Evolutionary conservation across 2,888 invertebrate species (phyloP).

Genomic region (Xanthorhoe designata): DNA sequence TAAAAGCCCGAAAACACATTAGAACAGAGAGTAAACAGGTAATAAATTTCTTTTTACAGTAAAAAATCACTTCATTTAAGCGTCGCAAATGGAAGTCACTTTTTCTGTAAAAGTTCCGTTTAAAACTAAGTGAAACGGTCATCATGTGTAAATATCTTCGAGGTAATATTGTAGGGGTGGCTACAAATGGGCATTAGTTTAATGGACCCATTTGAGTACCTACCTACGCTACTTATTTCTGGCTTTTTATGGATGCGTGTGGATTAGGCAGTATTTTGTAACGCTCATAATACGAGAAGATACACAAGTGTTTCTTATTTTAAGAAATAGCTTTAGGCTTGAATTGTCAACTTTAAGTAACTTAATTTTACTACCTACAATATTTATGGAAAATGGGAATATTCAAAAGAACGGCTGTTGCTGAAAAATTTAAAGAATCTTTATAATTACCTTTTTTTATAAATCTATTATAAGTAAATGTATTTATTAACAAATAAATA

Average conservation of each 20-base stretch:
- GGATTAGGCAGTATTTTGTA: slow-evolving; percentile 36
- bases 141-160: slow-evolving; percentile 46
- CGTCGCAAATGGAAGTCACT: slow-evolving; percentile 75
- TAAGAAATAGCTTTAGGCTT: neutral
- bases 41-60: slow-evolving; percentile 60
- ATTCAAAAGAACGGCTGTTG: too few species aligned
- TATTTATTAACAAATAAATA: too few species aligned
- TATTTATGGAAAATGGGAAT: too few species aligned
- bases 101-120: slow-evolving; percentile 73
- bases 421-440: too few species aligned
- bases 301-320: neutral
- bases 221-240: slow-evolving; percentile 51
- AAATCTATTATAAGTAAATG: too few species aligned
- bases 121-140: slow-evolving; percentile 67
- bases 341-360: neutral
- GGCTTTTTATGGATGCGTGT: slow-evolving; percentile 53
- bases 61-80: slow-evolving; percentile 70
- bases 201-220: slow-evolving; percentile 73
- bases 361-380: neutral
- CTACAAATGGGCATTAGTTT: slow-evolving; percentile 75
- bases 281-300: slow-evolving; percentile 4
- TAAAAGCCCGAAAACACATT: slow-evolving; percentile 67
- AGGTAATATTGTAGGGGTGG: slow-evolving; percentile 50
- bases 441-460: too few species aligned
- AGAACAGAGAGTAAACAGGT: slow-evolving; percentile 61